Conservation (phyloP, 2,888 invertebrate species). For the Meandrusa payeni region DNA sequence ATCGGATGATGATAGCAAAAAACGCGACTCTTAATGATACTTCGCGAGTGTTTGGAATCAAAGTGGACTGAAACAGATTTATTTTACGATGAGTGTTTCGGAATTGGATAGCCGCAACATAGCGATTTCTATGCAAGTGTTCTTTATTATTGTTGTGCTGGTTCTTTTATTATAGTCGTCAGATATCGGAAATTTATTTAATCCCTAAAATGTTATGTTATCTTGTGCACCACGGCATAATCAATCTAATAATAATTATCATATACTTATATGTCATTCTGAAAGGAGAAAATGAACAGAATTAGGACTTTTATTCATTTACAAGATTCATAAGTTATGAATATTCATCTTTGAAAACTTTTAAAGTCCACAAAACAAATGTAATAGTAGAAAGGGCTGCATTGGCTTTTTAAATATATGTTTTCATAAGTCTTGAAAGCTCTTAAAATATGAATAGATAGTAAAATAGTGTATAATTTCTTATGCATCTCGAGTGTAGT, state of each 20-base stretch:
- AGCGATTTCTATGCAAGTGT: constrained; percentile 72
- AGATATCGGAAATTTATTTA: constrained; percentile 32
- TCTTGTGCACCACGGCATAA: constrained; percentile 5
- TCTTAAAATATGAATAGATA: too few species aligned
- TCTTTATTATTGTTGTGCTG: constrained; percentile 34
- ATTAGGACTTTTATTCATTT: too few species aligned
- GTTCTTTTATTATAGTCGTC: constrained; percentile 32
- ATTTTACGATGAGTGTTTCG: constrained; percentile 65
- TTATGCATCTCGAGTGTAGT: too few species aligned
- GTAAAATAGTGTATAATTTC: too few species aligned
- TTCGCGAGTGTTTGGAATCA: constrained; percentile 46
- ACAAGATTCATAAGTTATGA: too few species aligned
- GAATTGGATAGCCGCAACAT: constrained; percentile 74
- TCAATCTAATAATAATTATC: constrained; percentile 12
- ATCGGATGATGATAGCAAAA: constrained; percentile 74
- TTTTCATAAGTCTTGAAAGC: too few species aligned
- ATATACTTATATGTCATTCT: too few species aligned
- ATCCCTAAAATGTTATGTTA: constrained; percentile 15
- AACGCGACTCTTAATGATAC: constrained; percentile 53
- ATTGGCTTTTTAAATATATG: too few species aligned
- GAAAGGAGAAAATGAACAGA: too few species aligned
- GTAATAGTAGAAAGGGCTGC: too few species aligned
- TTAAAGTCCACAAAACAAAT: too few species aligned
- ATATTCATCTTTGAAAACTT: too few species aligned
- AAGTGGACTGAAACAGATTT: constrained; percentile 47